Percentiles rank a stretch among this genome's conserved stretches.
phyloP scores from a whole-genome alignment of 2,797 vertebrate genomes.

The Myotis findleyi region DNA sequence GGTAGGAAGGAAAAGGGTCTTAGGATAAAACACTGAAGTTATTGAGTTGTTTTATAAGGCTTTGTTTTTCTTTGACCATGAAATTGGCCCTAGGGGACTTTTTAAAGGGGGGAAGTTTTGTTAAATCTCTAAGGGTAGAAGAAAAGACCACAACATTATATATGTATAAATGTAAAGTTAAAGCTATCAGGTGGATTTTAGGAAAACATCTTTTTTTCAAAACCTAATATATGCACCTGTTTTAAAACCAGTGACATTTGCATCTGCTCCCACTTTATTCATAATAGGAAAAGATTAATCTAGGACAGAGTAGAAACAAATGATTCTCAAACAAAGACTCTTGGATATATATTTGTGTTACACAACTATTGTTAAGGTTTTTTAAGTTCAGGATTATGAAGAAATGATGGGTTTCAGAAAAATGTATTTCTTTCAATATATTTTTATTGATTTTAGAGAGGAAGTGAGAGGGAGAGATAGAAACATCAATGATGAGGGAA shows the following conservation, averaged over 20 bases:
- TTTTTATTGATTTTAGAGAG: too few species aligned
- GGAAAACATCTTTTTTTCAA: background rate
- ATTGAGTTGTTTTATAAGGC: conserved; percentile 53
- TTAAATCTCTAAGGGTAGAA: conserved; percentile 49
- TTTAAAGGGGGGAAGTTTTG: conserved; percentile 58
- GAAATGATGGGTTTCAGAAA: background rate
- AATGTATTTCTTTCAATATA: background rate
- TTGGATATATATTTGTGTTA: background rate
- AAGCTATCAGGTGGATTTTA: conserved; percentile 32
- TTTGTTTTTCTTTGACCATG: conserved; percentile 68
- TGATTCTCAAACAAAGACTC: background rate
- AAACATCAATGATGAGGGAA: too few species aligned
- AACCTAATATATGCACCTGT: background rate
- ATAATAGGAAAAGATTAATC: background rate
- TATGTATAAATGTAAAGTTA: conserved; percentile 39
- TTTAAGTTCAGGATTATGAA: conserved; percentile 35
- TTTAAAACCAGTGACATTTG: conserved; percentile 8
- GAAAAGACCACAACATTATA: conserved; percentile 40
- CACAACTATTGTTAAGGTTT: background rate
- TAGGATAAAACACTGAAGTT: conserved; percentile 50
- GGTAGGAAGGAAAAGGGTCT: conserved; percentile 39
- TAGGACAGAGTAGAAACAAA: background rate
- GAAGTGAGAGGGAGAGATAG: too few species aligned
- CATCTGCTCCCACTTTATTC: background rate
- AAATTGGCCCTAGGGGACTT: conserved; percentile 32